phyloP scores from a whole-genome alignment of 2,113 vertebrate genomes.

The Microcebus lehilahytsara region DNA sequence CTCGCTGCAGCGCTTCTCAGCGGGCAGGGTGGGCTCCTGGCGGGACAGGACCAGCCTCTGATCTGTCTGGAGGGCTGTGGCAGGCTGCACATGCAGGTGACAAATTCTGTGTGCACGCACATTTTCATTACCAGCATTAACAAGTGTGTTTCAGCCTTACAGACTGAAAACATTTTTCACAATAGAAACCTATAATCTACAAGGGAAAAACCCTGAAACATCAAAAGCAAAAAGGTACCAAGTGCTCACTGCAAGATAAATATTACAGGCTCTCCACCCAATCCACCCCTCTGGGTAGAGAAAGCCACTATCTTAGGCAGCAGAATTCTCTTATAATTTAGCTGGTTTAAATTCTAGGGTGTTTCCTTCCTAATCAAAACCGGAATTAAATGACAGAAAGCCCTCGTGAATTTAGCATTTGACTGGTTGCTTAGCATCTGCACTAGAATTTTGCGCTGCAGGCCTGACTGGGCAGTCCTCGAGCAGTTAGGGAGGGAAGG shows the following conservation, averaged over 20 bases:
- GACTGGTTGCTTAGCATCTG: neutral
- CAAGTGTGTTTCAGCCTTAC: neutral
- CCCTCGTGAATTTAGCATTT: neutral
- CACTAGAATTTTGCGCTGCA: neutral
- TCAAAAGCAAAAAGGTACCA: neutral
- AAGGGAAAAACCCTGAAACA: neutral
- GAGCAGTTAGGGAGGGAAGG: neutral
- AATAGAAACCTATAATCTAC: neutral
- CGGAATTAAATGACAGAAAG: neutral
- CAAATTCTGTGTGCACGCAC: neutral
- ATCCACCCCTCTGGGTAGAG: neutral
- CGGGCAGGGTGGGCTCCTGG: neutral
- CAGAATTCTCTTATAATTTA: neutral
- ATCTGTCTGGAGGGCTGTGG: neutral
- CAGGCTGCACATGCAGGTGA: neutral
- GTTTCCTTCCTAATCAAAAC: conserved; percentile 18
- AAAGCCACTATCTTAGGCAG: neutral
- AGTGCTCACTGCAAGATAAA: neutral
- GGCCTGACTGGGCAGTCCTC: neutral
- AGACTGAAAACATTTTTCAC: neutral
- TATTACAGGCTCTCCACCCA: neutral
- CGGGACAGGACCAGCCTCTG: neutral
- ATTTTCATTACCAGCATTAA: neutral
- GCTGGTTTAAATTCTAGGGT: neutral
- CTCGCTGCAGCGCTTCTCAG: neutral